Evolutionary conservation across 2,797 vertebrate species (phyloP).

Genomic region (Cyprinella venusta): DNA sequence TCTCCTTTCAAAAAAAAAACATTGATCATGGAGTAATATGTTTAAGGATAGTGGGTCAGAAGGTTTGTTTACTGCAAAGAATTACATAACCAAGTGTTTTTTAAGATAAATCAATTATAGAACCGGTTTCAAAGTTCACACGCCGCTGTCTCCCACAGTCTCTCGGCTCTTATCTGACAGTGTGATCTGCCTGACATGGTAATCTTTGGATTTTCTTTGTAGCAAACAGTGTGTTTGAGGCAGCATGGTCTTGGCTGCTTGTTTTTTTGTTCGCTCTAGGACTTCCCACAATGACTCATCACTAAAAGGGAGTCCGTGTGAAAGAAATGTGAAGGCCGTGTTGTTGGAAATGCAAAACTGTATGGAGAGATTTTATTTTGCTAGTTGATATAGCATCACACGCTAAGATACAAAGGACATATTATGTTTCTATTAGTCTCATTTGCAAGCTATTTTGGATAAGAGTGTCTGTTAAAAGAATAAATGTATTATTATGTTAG

Average conservation of each 20-base stretch:
- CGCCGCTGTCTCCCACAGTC: slow-evolving; percentile 29
- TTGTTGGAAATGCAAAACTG: slow-evolving; percentile 21
- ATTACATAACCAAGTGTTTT: slow-evolving; percentile 32
- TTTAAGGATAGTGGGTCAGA: neutral
- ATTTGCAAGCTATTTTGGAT: neutral
- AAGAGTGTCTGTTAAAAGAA: neutral
- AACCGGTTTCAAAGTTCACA: slow-evolving; percentile 23
- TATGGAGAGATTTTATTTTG: slow-evolving; percentile 13
- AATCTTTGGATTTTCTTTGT: slow-evolving; percentile 11
- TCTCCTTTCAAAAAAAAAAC: slow-evolving; percentile 14
- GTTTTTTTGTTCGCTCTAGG: slow-evolving; percentile 30
- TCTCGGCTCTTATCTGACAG: slow-evolving; percentile 26
- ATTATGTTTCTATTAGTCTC: neutral
- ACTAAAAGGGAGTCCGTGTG: slow-evolving; percentile 21
- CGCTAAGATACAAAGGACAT: neutral
- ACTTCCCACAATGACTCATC: slow-evolving; percentile 58
- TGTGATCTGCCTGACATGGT: slow-evolving; percentile 15
- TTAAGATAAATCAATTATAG: slow-evolving; percentile 32
- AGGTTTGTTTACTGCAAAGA: slow-evolving; percentile 9
- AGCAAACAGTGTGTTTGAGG: neutral
- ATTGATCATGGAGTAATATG: slow-evolving; percentile 11
- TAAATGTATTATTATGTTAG: neutral
- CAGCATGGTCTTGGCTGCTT: slow-evolving; percentile 35
- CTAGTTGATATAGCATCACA: neutral
- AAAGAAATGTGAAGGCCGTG: slow-evolving; percentile 16